These are phyloP conservation scores for Barypeithes pellucidus DNA, from an alignment of 2,888 invertebrate species.

Conservation along the genomic window DNA sequence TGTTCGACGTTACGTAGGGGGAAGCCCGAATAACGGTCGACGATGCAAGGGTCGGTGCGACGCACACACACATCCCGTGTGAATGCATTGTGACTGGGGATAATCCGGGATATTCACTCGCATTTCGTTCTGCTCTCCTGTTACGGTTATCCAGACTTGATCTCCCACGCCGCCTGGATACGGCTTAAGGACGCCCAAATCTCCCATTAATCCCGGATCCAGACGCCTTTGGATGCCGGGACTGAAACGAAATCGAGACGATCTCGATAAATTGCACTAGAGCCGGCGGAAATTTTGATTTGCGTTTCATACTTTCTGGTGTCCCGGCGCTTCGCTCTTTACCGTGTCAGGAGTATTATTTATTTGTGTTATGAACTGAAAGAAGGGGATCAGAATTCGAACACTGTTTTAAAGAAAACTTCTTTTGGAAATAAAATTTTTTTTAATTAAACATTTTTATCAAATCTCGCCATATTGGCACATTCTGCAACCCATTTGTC, in stretches of 20 bases:
- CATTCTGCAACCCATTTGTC: no score
- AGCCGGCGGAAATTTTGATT: background rate
- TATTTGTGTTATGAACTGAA: no score
- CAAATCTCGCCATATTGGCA: no score
- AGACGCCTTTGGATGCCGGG: conserved; percentile 12
- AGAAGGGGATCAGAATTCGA: no score
- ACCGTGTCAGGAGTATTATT: no score
- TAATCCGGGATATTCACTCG: conserved; percentile 56
- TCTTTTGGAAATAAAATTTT: no score
- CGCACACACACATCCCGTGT: background rate
- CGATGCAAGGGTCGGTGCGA: background rate
- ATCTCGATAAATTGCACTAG: conserved; percentile 10
- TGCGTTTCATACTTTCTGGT: background rate
- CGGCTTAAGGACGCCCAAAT: conserved; percentile 14
- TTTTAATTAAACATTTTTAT: no score
- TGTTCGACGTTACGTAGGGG: conserved; percentile 29
- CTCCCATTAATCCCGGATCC: conserved; percentile 45
- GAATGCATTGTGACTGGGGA: conserved; percentile 23
- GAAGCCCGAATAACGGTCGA: conserved; percentile 16
- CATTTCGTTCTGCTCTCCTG: conserved; percentile 61
- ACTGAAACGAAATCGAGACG: background rate
- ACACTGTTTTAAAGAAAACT: no score
- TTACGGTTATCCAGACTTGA: conserved; percentile 61
- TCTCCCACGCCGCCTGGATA: conserved; percentile 62
- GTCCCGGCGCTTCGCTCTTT: no score